Evolutionary conservation across 2,797 vertebrate species (phyloP).

Genomic region (Euthynnus affinis): DNA sequence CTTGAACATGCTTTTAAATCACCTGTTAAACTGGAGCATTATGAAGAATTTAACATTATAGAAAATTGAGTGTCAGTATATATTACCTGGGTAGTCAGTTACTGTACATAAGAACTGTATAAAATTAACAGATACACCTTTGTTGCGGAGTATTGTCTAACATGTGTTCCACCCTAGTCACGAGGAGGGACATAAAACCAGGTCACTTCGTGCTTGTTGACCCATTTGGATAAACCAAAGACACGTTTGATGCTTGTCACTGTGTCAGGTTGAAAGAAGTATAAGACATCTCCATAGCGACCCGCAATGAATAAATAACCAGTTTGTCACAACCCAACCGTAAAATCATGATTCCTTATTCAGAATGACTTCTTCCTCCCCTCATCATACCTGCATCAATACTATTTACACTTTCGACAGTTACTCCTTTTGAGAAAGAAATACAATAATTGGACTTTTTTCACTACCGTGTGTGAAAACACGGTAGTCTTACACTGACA

Average conservation of each 20-base stretch:
- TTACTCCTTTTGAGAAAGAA: constrained; percentile 63
- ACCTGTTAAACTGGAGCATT: background rate
- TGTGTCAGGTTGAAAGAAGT: constrained; percentile 25
- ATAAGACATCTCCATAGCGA: constrained; percentile 45
- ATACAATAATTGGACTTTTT: constrained; percentile 80
- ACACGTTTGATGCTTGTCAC: constrained; percentile 23
- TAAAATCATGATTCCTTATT: constrained; percentile 45
- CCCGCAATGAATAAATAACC: constrained; percentile 49
- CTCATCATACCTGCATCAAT: constrained; percentile 80
- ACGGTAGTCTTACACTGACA: constrained; percentile 73
- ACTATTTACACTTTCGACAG: constrained; percentile 71
- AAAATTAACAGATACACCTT: constrained; percentile 9
- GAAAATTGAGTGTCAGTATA: background rate
- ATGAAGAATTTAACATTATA: background rate
- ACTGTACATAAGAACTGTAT: background rate
- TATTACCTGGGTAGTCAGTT: background rate
- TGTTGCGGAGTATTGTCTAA: background rate
- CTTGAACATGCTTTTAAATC: constrained; percentile 3
- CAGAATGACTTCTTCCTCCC: constrained; percentile 49
- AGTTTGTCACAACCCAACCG: constrained; percentile 36
- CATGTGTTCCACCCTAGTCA: background rate
- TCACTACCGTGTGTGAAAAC: constrained; percentile 74
- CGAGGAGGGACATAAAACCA: constrained; percentile 3
- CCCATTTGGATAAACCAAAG: background rate
- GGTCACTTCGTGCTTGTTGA: constrained; percentile 19